Evolutionary conservation across 2,113 vertebrate species (phyloP).

Genomic region (Prionailurus viverrinus): DNA sequence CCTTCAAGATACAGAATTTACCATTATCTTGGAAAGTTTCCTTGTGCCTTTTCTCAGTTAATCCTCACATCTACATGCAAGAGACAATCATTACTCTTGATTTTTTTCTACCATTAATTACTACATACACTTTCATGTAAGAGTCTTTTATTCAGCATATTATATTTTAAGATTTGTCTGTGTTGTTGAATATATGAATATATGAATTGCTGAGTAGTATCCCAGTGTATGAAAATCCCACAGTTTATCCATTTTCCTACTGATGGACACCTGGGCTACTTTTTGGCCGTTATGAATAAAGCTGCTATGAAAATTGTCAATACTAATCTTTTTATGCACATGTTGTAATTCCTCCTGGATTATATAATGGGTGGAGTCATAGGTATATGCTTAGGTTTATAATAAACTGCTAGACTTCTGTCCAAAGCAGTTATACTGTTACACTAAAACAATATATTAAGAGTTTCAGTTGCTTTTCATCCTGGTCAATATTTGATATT

Average conservation of each 20-base stretch:
- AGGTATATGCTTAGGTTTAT: not conserved
- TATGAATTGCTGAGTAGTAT: not conserved
- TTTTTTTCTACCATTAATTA: not conserved
- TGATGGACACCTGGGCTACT: not conserved
- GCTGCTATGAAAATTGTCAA: not conserved
- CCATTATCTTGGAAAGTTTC: not conserved
- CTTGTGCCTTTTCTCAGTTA: not conserved
- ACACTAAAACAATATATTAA: not conserved
- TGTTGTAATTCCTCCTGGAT: not conserved
- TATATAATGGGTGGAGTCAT: not conserved
- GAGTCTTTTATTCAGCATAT: not conserved
- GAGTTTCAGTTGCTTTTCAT: conserved; percentile 4
- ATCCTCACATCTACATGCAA: not conserved
- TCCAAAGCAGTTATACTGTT: not conserved
- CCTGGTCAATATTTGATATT: not conserved
- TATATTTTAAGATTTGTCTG: not conserved
- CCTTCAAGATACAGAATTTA: not conserved
- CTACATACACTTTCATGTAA: not conserved
- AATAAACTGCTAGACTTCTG: not conserved
- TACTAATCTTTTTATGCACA: not conserved
- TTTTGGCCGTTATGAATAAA: not conserved
- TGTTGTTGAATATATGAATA: not conserved
- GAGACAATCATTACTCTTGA: not conserved
- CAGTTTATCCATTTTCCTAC: not conserved
- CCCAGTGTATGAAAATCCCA: not conserved